Conservation (phyloP, 2,797 vertebrate species). For the Ataeniobius toweri region DNA sequence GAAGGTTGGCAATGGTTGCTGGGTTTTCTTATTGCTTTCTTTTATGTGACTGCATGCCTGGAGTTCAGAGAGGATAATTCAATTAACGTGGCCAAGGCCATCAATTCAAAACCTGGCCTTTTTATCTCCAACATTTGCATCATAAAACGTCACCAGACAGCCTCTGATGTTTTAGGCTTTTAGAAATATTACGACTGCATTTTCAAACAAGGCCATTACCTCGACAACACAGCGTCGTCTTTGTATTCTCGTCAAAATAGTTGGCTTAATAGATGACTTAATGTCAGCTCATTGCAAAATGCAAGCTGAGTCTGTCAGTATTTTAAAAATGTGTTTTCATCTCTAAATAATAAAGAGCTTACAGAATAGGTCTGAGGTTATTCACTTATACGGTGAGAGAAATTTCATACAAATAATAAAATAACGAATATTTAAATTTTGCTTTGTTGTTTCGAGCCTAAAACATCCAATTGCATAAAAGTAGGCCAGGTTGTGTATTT, state of each 20-base stretch:
- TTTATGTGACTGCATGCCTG: conserved; percentile 37
- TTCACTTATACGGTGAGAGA: background rate
- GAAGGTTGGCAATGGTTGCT: conserved; percentile 20
- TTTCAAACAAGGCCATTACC: conserved; percentile 54
- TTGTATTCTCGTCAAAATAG: conserved; percentile 41
- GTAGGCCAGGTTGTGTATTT: too few relatives aligned
- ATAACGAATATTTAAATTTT: background rate
- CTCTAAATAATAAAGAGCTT: background rate
- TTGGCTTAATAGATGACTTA: conserved; percentile 9
- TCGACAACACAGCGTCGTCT: conserved; percentile 29
- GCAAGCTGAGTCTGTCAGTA: conserved; percentile 13
- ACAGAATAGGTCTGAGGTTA: conserved; percentile 1
- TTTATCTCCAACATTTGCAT: conserved; percentile 76
- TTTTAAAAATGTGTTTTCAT: conserved; percentile 1
- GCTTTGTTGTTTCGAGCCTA: background rate
- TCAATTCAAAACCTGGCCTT: conserved; percentile 60
- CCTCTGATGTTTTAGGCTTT: conserved; percentile 53
- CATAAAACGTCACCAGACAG: conserved; percentile 67
- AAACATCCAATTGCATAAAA: background rate
- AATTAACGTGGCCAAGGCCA: conserved; percentile 72
- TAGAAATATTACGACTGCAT: conserved; percentile 39
- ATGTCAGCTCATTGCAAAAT: conserved; percentile 24
- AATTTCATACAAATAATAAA: background rate
- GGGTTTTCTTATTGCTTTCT: conserved; percentile 39
- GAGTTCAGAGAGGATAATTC: conserved; percentile 63